Evolutionary conservation across 2,888 invertebrate genomes (phyloP).

Genomic region (Nezara viridula): DNA sequence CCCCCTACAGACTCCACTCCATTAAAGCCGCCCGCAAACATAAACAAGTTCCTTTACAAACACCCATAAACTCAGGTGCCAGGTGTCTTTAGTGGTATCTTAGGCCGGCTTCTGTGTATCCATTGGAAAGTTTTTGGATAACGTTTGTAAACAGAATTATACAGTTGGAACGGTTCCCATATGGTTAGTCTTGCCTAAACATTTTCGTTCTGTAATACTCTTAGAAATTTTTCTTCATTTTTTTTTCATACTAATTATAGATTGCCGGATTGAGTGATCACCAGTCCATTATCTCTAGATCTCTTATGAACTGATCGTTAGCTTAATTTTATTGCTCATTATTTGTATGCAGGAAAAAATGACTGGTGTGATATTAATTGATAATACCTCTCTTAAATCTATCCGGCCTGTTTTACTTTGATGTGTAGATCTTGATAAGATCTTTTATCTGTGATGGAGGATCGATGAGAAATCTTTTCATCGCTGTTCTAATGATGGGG

Average conservation of each 20-base stretch:
- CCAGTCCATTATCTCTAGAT: neutral
- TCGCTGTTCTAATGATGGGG: neutral
- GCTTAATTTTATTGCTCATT: neutral
- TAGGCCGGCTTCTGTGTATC: neutral
- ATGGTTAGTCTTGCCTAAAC: neutral
- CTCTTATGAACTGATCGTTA: too few relatives aligned
- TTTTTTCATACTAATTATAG: neutral
- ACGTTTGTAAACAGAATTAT: neutral
- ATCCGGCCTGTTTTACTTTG: neutral
- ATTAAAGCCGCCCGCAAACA: neutral
- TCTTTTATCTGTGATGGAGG: neutral
- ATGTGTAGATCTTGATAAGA: neutral
- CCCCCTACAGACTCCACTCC: neutral
- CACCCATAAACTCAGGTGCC: constrained; percentile 9
- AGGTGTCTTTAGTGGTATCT: neutral
- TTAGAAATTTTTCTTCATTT: neutral
- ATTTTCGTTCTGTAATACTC: neutral
- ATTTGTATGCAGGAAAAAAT: neutral
- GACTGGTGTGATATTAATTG: too few relatives aligned
- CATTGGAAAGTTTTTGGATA: neutral
- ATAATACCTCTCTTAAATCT: too few relatives aligned
- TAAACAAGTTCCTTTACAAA: neutral
- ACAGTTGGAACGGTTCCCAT: neutral
- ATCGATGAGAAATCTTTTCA: neutral
- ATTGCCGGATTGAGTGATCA: neutral